A percentile compares a stretch with the other conserved stretches of the same genome.
These are phyloP conservation scores for Capromys pilorides DNA, from an alignment of 2,797 vertebrate species.

Conservation along the genomic window DNA sequence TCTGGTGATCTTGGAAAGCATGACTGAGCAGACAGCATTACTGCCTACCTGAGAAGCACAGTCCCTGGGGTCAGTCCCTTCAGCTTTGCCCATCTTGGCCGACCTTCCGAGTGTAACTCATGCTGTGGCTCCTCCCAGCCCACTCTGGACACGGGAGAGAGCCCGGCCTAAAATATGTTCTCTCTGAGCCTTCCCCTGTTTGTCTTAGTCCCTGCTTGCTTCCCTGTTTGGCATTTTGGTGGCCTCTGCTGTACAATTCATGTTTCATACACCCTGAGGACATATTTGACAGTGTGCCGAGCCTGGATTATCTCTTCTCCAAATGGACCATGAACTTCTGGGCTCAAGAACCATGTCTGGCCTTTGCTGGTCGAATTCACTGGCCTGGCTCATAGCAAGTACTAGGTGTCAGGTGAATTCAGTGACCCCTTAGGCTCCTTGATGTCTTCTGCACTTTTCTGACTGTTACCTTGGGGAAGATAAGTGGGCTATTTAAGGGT, in stretches of 20 bases:
- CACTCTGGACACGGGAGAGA: neutral
- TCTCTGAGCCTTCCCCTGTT: neutral
- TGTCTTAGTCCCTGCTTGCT: rapidly evolving
- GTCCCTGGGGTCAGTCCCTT: neutral
- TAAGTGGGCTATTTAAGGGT: neutral
- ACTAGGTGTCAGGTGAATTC: neutral
- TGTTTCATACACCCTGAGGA: neutral
- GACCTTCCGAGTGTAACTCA: neutral
- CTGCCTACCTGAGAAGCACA: neutral
- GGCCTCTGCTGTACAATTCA: neutral
- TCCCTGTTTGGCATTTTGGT: neutral
- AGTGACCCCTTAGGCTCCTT: neutral
- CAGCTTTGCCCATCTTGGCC: neutral
- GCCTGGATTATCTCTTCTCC: neutral
- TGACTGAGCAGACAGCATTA: rapidly evolving
- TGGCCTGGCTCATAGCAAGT: neutral
- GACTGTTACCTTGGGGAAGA: neutral
- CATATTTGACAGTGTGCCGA: neutral
- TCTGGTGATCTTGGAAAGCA: neutral
- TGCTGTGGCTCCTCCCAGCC: rapidly evolving
- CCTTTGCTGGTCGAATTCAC: neutral
- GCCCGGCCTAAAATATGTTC: neutral
- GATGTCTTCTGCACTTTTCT: neutral
- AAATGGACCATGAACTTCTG: neutral
- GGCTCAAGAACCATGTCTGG: neutral